Percentiles rank a stretch among this genome's conserved stretches.
Conservation (phyloP, 2,888 invertebrate genomes). For the Hetaerina titia region DNA sequence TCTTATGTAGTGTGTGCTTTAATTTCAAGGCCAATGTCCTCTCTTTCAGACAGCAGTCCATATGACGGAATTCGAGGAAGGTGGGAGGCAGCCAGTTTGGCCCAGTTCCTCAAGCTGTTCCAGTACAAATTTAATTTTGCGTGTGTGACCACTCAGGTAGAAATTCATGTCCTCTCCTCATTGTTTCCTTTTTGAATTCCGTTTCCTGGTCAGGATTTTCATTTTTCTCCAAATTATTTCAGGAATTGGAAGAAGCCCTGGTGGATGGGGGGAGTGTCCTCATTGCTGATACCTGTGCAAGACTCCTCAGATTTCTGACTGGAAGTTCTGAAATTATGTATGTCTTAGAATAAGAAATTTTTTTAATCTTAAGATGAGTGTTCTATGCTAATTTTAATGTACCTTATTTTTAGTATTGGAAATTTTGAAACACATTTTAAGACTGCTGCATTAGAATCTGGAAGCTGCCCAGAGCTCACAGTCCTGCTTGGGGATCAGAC, state of each 20-base stretch:
- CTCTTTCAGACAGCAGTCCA: constrained; percentile 69
- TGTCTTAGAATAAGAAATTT: neutral
- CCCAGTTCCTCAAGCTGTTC: constrained; percentile 69
- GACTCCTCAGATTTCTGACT: constrained; percentile 69
- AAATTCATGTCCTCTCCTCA: neutral
- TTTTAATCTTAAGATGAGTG: neutral
- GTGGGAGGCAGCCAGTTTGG: constrained; percentile 70
- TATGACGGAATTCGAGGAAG: constrained; percentile 69
- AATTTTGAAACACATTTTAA: constrained; percentile 67
- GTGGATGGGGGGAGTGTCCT: constrained; percentile 68
- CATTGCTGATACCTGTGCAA: constrained; percentile 68
- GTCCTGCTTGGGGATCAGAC: constrained; percentile 58
- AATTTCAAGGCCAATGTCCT: neutral
- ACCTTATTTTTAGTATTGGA: constrained; percentile 58
- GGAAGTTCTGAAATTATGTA: constrained; percentile 69
- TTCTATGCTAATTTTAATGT: neutral
- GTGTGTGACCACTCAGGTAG: constrained; percentile 69
- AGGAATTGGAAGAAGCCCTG: constrained; percentile 69
- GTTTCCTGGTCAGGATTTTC: neutral
- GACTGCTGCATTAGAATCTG: constrained; percentile 59
- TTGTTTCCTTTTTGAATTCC: neutral
- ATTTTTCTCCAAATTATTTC: neutral
- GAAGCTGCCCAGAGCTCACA: constrained; percentile 40
- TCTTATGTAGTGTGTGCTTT: too few relatives aligned
- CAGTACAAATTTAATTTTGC: constrained; percentile 69